Percentiles rank a stretch among this genome's conserved stretches.
phyloP scores from a whole-genome alignment of 2,797 vertebrate genomes.

The Chelonia mydas region DNA sequence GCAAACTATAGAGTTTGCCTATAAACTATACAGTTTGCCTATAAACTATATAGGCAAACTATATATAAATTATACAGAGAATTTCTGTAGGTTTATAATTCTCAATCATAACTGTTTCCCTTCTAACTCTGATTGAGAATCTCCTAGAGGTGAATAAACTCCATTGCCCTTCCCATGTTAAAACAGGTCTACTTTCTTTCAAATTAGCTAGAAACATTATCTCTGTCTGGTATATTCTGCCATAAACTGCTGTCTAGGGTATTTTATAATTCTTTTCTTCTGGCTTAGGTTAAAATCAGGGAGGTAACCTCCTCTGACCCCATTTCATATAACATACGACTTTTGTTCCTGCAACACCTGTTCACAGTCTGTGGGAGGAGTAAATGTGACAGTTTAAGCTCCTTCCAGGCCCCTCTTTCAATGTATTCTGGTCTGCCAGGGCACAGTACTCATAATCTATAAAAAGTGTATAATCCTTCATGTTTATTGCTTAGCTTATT shows the following conservation, averaged over 20 bases:
- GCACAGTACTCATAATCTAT: background rate
- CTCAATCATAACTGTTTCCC: conserved; percentile 9
- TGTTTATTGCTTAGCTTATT: conserved; percentile 18
- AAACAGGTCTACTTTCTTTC: background rate
- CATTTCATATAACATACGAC: background rate
- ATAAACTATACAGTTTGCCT: background rate
- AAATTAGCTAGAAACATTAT: background rate
- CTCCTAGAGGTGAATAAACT: conserved; percentile 35
- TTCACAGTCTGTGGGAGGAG: background rate
- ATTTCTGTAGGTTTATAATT: conserved; percentile 29
- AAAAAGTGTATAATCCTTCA: background rate
- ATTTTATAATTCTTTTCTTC: background rate
- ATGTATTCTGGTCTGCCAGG: background rate
- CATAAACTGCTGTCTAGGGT: background rate
- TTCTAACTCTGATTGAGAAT: background rate
- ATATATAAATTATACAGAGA: background rate
- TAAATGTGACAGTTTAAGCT: background rate
- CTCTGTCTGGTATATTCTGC: background rate
- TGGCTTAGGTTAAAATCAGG: background rate
- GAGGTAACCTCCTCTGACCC: background rate
- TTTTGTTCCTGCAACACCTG: background rate
- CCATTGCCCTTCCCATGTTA: background rate
- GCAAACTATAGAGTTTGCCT: background rate
- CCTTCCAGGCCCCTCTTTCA: conserved; percentile 1
- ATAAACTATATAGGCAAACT: background rate